A percentile compares a stretch with the other conserved stretches of the same genome.
phyloP scores from a whole-genome alignment of 2,113 vertebrate species.

The Pycnonotus jocosus region DNA sequence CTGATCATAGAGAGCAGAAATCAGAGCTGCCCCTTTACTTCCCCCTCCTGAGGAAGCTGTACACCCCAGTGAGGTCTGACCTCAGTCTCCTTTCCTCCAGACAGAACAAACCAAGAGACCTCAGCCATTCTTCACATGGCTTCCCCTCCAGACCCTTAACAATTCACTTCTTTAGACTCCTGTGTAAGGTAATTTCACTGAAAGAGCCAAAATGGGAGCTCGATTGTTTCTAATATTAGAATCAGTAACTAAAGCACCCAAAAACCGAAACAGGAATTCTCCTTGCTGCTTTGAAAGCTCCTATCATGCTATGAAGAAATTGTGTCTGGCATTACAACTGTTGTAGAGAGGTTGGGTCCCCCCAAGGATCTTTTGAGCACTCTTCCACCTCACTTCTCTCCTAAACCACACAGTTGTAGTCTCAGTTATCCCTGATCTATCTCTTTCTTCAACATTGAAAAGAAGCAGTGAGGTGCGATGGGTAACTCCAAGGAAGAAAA shows the following conservation, averaged over 20 bases:
- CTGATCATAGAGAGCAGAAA: not conserved
- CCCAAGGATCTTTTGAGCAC: not conserved
- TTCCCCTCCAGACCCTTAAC: not conserved
- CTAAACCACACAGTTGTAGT: not conserved
- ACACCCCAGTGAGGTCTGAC: not conserved
- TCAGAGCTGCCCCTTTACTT: not conserved
- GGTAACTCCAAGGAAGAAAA: not conserved
- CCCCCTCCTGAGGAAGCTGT: not conserved
- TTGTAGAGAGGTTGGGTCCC: not conserved
- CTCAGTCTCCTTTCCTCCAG: not conserved
- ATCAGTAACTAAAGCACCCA: not conserved
- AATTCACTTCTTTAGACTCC: not conserved
- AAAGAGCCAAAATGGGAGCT: not conserved
- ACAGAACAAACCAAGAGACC: not conserved
- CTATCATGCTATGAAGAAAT: not conserved
- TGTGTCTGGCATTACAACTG: not conserved
- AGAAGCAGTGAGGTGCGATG: not conserved
- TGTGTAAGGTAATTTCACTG: not conserved
- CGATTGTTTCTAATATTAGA: not conserved
- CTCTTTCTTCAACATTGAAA: not conserved
- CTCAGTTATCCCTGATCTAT: not conserved
- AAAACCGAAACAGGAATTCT: not conserved
- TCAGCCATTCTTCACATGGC: not conserved
- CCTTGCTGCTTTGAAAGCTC: not conserved
- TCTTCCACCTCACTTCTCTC: not conserved